Conservation (phyloP, 2,888 invertebrate genomes). For the Xylophagus ater region DNA sequence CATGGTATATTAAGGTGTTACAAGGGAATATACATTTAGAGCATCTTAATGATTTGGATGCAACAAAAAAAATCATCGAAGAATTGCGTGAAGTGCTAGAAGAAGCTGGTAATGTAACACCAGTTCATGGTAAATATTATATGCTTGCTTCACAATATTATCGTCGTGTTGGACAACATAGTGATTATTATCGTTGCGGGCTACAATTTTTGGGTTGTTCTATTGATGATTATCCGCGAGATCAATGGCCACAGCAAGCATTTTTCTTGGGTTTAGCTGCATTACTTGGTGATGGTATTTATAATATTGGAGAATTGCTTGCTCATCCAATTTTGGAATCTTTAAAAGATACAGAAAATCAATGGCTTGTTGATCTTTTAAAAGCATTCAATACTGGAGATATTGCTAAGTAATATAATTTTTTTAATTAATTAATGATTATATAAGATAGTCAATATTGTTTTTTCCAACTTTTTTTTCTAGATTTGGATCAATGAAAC, state of each 20-base stretch:
- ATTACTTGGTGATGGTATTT: slow-evolving; percentile 86
- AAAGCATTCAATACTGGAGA: slow-evolving; percentile 81
- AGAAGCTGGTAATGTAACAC: slow-evolving; percentile 81
- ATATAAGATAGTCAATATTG: not conserved
- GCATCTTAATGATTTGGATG: slow-evolving; percentile 63
- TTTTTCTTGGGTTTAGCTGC: slow-evolving; percentile 90
- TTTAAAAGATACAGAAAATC: slow-evolving; percentile 65
- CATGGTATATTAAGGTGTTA: slow-evolving; percentile 49
- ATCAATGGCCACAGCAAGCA: slow-evolving; percentile 65
- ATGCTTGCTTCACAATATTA: slow-evolving; percentile 87
- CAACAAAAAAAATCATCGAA: slow-evolving; percentile 76
- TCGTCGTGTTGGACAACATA: slow-evolving; percentile 70
- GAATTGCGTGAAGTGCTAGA: slow-evolving; percentile 76
- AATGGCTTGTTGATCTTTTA: slow-evolving; percentile 80
- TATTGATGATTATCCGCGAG: slow-evolving; percentile 50
- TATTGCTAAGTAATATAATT: slow-evolving; percentile 46
- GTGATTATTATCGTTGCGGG: slow-evolving; percentile 90
- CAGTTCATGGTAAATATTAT: slow-evolving; percentile 91
- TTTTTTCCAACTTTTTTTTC: slow-evolving; percentile 9
- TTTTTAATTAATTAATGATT: not conserved
- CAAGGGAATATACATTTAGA: slow-evolving; percentile 71
- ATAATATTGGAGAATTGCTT: slow-evolving; percentile 93
- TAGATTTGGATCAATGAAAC: slow-evolving; percentile 57
- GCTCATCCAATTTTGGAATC: slow-evolving; percentile 90
- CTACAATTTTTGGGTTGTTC: slow-evolving; percentile 72